A percentile compares a stretch with the other conserved stretches of the same genome.
phyloP scores from a whole-genome alignment of 2,797 vertebrate genomes.

The Sebastiscus tertius region DNA sequence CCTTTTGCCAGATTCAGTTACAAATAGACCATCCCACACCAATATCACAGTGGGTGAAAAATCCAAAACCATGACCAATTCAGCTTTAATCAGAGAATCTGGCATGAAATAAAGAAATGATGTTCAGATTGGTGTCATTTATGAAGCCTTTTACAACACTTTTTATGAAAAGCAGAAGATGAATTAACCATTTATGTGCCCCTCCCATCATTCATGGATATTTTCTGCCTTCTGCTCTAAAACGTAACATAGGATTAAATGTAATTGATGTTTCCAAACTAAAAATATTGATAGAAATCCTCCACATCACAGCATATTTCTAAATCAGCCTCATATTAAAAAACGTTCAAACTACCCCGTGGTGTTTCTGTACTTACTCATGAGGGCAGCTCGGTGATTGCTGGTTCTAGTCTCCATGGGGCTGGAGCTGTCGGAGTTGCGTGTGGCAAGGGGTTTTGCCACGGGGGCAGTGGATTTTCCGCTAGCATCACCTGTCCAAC shows the following conservation, averaged over 20 bases:
- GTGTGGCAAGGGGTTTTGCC: conserved; percentile 95
- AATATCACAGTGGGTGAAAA: conserved; percentile 14
- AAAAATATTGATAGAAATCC: neutral
- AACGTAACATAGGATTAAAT: neutral
- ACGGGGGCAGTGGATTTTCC: conserved; percentile 95
- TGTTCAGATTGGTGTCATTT: neutral
- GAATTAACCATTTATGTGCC: neutral
- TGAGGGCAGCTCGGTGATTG: conserved; percentile 90
- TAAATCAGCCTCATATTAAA: neutral
- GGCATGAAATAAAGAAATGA: neutral
- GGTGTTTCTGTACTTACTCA: conserved; percentile 82
- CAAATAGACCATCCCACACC: conserved; percentile 39
- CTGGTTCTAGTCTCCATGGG: conserved; percentile 92
- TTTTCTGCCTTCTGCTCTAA: neutral
- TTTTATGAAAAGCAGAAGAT: neutral
- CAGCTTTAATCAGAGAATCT: conserved; percentile 8
- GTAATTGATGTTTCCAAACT: neutral
- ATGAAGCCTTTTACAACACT: neutral
- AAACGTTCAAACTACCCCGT: neutral
- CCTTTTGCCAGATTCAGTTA: conserved; percentile 29
- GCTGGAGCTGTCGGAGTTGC: conserved; percentile 93
- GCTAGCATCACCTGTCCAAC: conserved; percentile 93
- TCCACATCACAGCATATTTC: neutral
- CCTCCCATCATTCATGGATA: neutral
- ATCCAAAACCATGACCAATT: conserved; percentile 13